A percentile compares a stretch with the other conserved stretches of the same genome.
Conservation (phyloP, 2,113 vertebrate species). For the Caretta caretta region DNA sequence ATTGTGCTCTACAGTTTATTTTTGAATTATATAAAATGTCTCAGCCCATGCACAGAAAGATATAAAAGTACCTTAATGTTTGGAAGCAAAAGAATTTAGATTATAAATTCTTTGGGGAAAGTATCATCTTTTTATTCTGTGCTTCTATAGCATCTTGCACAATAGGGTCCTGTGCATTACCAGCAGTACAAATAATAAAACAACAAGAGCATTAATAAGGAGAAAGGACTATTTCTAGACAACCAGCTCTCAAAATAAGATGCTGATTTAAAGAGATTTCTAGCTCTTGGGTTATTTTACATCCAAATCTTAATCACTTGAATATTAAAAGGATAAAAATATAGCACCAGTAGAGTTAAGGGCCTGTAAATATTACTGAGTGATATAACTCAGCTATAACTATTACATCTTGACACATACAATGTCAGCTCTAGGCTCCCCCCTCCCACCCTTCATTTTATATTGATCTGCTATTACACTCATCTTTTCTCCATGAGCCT, state of each 20-base stretch:
- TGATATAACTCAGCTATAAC: background rate
- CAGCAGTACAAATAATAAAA: background rate
- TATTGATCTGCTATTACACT: background rate
- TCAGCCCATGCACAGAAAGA: background rate
- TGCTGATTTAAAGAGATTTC: background rate
- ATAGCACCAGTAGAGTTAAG: background rate
- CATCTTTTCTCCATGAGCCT: background rate
- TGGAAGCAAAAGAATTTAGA: background rate
- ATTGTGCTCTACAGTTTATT: background rate
- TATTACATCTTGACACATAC: background rate
- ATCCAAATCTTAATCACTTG: background rate
- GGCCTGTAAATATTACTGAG: background rate
- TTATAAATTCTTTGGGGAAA: background rate
- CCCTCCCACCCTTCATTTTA: background rate
- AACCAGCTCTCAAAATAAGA: background rate
- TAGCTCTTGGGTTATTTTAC: background rate
- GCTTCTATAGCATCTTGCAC: background rate
- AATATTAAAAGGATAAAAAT: background rate
- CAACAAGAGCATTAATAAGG: background rate
- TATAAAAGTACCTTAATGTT: background rate
- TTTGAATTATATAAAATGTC: background rate
- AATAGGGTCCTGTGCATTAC: background rate
- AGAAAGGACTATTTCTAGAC: background rate
- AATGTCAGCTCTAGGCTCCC: background rate
- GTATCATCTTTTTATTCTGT: background rate